A percentile compares a stretch with the other conserved stretches of the same genome.
phyloP scores from a whole-genome alignment of 2,113 vertebrate species.

The Herpetotheres cachinnans region DNA sequence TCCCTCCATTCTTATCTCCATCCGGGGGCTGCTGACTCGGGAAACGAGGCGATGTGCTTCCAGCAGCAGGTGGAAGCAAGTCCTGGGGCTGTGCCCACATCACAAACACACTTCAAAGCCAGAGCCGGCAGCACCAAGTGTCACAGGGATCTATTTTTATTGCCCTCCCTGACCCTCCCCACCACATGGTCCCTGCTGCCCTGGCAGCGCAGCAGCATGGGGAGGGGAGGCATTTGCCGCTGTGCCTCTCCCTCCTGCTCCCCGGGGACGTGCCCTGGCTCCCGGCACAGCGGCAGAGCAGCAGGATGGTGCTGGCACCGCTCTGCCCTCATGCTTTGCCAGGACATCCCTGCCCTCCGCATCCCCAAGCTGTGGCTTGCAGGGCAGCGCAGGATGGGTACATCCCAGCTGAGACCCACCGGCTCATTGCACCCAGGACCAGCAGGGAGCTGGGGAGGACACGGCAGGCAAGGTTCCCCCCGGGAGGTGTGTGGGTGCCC shows the following conservation, averaged over 20 bases:
- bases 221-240: neutral
- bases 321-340: neutral
- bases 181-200: neutral
- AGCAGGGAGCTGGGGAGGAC: neutral
- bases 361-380: accelerated
- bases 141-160: neutral
- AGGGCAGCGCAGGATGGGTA: neutral
- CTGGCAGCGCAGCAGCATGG: neutral
- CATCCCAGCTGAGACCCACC: neutral
- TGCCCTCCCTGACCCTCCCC: neutral
- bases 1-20: neutral
- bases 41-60: neutral
- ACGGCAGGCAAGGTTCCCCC: accelerated
- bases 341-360: neutral
- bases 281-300: neutral
- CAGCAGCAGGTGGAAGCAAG: neutral
- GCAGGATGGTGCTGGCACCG: neutral
- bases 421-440: neutral
- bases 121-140: neutral
- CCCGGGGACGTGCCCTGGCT: neutral
- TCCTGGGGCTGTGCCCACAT: neutral
- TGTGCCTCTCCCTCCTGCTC: neutral
- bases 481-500: accelerated
- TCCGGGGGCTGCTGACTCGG: neutral
- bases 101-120: neutral